Base-by-base conservation (phyloP, 2,113 vertebrate genomes). In the Vulpes lagopus region DNA sequence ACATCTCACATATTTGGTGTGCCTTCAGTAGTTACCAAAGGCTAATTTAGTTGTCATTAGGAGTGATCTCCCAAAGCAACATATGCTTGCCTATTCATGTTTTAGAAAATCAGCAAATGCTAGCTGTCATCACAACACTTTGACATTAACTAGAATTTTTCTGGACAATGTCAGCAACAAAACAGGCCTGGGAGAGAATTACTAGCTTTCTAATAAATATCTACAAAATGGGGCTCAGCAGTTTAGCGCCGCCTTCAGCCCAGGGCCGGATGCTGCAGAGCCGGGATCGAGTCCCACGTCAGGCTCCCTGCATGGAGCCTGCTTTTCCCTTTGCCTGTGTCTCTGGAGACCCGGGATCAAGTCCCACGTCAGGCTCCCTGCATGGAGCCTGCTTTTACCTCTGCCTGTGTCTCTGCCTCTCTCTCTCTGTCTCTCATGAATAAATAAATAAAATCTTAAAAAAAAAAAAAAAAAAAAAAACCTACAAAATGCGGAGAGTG, bases 61-160 rank as follows among this genome's bases (percentile, higher is more conserved):
- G 53, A 62, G 15, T 88, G 27, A 51, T 19, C 17, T 1, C 15
- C 90, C 19, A 87, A 71, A 60, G 82, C 82, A 65, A 3, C 10
- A 69, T 83, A 20, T 2, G 10, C 30, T 74, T 76, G 11, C 17
- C 43, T 59, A 23, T 69, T 96, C 12, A 4, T 53, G 19, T 94
- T 35, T 95, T 90, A 93, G 59, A 14, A 85, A 93, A 82, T 93
- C 73, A 93, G 74, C 17, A 80, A 85, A 59, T 94, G 49, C 30
- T 60, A 76, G 11, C 12, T 73, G 43, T 84, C 20, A 11, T 84
- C 60, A 43, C 9, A 82, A 10, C 23, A 74, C 51, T 67, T 35
- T 74, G 57, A 92, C 73, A 20, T 74, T 67, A 84, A 84, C 15
- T 92, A 35, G 89, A 74, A 76, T 76, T 59, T 86, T 87, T 89